Conservation (phyloP, 2,797 vertebrate genomes). For the Falco naumanni region DNA sequence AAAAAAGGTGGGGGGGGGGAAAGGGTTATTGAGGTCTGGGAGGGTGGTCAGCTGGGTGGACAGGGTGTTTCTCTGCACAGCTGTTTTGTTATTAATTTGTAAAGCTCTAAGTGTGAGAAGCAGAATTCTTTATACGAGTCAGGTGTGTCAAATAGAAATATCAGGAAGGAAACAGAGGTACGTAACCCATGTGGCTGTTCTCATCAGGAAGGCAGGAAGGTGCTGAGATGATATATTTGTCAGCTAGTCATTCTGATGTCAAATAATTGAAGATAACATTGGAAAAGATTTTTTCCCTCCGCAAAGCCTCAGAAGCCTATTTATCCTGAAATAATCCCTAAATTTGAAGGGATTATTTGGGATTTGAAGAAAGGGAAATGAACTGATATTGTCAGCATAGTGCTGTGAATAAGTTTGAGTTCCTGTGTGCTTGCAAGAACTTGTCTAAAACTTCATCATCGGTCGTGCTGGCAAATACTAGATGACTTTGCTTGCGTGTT, state of each 20-base stretch:
- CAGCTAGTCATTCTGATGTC: background rate
- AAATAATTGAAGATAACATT: background rate
- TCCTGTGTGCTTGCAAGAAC: background rate
- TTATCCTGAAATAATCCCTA: background rate
- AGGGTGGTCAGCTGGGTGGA: background rate
- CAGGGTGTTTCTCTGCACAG: background rate
- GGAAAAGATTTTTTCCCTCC: background rate
- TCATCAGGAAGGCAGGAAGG: background rate
- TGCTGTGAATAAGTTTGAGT: background rate
- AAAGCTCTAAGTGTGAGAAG: background rate
- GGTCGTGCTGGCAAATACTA: background rate
- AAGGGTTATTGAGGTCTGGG: background rate
- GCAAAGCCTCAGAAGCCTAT: background rate
- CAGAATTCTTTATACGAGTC: background rate
- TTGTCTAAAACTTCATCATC: background rate
- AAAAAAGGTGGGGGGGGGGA: background rate
- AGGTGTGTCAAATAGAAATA: background rate
- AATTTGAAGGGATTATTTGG: background rate
- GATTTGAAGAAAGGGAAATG: background rate
- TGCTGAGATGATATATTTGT: background rate
- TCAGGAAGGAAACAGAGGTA: background rate
- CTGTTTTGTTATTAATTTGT: background rate
- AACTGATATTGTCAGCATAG: background rate
- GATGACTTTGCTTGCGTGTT: background rate
- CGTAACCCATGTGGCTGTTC: background rate